Base-by-base conservation (phyloP, 2,113 vertebrate genomes). In the Cygnus buccinator region DNA sequence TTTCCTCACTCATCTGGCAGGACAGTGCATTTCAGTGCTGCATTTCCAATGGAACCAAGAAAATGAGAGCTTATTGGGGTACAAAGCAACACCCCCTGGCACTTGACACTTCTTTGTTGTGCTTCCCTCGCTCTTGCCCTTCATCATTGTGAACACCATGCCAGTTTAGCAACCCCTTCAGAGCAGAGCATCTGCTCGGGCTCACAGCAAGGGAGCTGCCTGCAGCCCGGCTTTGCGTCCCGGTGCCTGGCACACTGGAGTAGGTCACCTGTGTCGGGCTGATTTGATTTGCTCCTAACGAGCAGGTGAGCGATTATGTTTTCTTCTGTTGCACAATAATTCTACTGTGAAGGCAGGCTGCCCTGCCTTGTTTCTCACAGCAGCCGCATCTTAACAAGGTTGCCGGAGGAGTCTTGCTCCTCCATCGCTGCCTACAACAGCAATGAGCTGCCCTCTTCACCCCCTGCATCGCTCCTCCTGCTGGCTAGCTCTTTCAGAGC, bases 251-350 rank as follows among this genome's bases (percentile, higher is more conserved):
- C 88, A 93, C 1, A 0, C 62, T 54, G 14, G 41, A 91, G 35
- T 79, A 35, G 31, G 79, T 73, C 82, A 67, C 66, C 48, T 84
- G 62, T 61, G 33, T 87, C 91, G 7, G 2, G 25, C 81, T 84
- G 89, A 55, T 82, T 94, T 74, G 78, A 89, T 96, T 87, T 93
- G 58, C 73, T 96, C 52, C 55, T 86, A 72, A 87, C 6, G 3
- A 93, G 87, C 37, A 84, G 70, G 70, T 72, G 73, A 81, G 54
- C 81, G 62, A 74, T 73, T 88, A 84, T 65, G 57, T 59, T 80
- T 86, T 85, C 83, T 70, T 39, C 39, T 74, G 37, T 58, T 37
- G 79, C 39, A 62, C 77, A 78, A 43, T 91, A 67, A 92, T 93
- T 92, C 88, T 95, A 54, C 37, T 82, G 86, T 43, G 57, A 77